Base-by-base conservation (phyloP, 2,888 invertebrate species). In the Limnephilus auricula region DNA sequence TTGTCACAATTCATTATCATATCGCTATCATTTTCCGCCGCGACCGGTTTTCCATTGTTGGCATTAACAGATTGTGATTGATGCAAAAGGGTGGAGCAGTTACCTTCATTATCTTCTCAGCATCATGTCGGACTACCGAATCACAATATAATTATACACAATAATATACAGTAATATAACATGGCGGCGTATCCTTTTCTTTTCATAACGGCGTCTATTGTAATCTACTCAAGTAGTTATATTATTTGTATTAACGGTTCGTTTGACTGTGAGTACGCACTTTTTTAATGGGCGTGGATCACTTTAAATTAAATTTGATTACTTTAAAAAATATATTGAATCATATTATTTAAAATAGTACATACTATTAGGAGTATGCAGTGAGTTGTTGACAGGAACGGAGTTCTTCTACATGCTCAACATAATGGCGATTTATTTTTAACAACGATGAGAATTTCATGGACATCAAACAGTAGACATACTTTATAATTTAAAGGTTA, bases 11-110 rank as follows among this genome's bases (percentile, higher is more conserved):
- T 79, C 45, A 90, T 90, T 87, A 90, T 79, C 79, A 87, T 86
- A 87, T 82, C 87, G 50, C 32, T 82, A 90, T 79, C 45, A 87
- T 87, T 90, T 90, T 90, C 87, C 90, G 87, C 90, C 79, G 37
- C 40, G 90, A 79, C 84, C 90, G 84, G 87, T 88, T 88, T 88
- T 78, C 78, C 87, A 88, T 88, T 88, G 87, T 88, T 25, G 87
- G 78, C 87, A 37, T 78, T 34, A 86, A 79, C 87, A 79, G 87
- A 88, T 79, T 88, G 87, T 88, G 87, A 88, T 88, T 88, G 87
- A 88, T 88, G 87, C 79, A 34, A 79, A 88, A 88, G 87, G 87
- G 87, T 88, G 65, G 87, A 86, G 87, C 25, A 18, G 30, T 45
- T 31, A 83, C 83, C 83, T 83, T 30, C 85, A 85, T 85, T 34